These are phyloP conservation scores for Drosophila ironensis DNA, from an alignment of 1,140 invertebrate genomes.

Conservation along the genomic window DNA sequence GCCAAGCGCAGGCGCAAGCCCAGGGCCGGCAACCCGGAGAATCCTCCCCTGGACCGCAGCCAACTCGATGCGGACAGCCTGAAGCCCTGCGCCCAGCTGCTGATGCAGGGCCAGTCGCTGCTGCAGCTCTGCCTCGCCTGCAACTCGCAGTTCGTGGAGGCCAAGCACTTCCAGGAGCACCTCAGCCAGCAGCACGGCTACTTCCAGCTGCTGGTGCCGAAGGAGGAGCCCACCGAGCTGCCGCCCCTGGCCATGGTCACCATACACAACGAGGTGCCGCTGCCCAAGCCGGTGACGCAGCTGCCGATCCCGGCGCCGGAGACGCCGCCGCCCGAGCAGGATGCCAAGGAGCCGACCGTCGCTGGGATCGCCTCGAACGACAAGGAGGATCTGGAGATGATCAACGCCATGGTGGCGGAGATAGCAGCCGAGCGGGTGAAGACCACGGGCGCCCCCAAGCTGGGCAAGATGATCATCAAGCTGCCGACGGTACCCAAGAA, in stretches of 20 bases:
- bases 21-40: slow-evolving; percentile 4
- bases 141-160: slow-evolving; percentile 60
- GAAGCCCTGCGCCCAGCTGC: slow-evolving; percentile 53
- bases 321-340: slow-evolving; percentile 63
- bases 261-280: slow-evolving; percentile 39
- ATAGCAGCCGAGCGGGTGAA: slow-evolving; percentile 41
- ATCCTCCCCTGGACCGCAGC: slow-evolving; percentile 24
- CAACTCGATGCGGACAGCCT: slow-evolving; percentile 17
- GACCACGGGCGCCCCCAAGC: slow-evolving; percentile 31
- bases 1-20: slow-evolving; percentile 28
- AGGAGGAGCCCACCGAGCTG: slow-evolving; percentile 51
- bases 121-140: slow-evolving; percentile 59
- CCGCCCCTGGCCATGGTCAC: slow-evolving; percentile 55
- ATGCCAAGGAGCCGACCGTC: slow-evolving; percentile 19
- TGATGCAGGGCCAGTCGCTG: slow-evolving; percentile 19
- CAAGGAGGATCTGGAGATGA: slow-evolving; percentile 58
- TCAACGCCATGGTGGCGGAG: slow-evolving; percentile 53
- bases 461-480: slow-evolving; percentile 63
- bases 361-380: slow-evolving; percentile 4
- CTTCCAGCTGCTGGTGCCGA: slow-evolving; percentile 59
- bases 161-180: slow-evolving; percentile 53
- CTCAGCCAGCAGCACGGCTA: slow-evolving; percentile 60
- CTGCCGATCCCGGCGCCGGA: slow-evolving; percentile 49
- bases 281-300: slow-evolving; percentile 17
- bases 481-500: slow-evolving; percentile 39